A percentile compares a stretch with the other conserved stretches of the same genome.
Evolutionary conservation across 2,797 vertebrate species (phyloP).

Genomic region (Sebastes cheni): DNA sequence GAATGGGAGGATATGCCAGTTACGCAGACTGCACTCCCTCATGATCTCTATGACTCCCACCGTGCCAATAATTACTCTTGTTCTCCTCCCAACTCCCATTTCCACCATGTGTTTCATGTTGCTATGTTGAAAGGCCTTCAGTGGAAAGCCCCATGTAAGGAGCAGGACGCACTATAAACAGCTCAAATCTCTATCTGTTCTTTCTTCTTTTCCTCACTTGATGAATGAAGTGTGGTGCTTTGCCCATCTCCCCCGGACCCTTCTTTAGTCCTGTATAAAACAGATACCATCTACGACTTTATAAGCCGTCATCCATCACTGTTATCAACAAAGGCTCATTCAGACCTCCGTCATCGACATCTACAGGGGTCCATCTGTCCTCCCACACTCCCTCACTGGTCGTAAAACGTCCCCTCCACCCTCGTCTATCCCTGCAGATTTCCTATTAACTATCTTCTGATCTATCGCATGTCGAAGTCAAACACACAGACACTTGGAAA

Average conservation of each 20-base stretch:
- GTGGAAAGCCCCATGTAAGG: slow-evolving; percentile 64
- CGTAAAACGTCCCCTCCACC: slow-evolving; percentile 4
- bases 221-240: slow-evolving; percentile 29
- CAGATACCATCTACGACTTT: slow-evolving; percentile 58
- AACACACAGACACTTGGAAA: slow-evolving; percentile 11
- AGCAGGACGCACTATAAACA: slow-evolving; percentile 50
- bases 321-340: slow-evolving; percentile 66
- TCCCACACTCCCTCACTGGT: slow-evolving; percentile 13
- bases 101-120: slow-evolving; percentile 59
- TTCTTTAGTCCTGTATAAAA: slow-evolving; percentile 37
- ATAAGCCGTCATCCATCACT: slow-evolving; percentile 52
- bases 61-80: slow-evolving; percentile 48
- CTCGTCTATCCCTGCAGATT: slow-evolving; percentile 27
- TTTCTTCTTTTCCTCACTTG: slow-evolving; percentile 14
- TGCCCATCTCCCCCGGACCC: slow-evolving; percentile 34
- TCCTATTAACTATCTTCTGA: slow-evolving; percentile 14
- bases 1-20: slow-evolving; percentile 53
- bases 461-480: slow-evolving; percentile 14
- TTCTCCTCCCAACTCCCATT: slow-evolving; percentile 58
- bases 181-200: slow-evolving; percentile 47
- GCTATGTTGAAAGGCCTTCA: slow-evolving; percentile 47
- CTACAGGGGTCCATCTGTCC: slow-evolving; percentile 30
- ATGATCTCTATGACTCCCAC: slow-evolving; percentile 51
- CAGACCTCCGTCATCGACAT: slow-evolving; percentile 41
- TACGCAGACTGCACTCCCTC: slow-evolving; percentile 46